Evolutionary conservation across 2,888 invertebrate genomes (phyloP).

Genomic region (Argyresthia albistria): DNA sequence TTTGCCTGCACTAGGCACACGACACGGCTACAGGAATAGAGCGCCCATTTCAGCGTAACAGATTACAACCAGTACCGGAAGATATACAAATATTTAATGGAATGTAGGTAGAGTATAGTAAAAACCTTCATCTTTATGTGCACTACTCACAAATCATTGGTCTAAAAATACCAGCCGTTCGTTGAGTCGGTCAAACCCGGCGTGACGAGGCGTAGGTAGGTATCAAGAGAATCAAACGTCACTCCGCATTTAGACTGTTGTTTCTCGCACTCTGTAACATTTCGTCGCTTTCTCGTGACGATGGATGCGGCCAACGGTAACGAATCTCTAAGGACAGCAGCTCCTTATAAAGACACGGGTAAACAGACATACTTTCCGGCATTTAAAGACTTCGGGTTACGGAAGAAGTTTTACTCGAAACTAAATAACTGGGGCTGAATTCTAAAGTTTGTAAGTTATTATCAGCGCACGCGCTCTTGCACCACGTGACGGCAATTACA

Average conservation of each 20-base stretch:
- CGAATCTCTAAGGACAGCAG: no score
- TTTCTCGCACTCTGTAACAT: constrained; percentile 18
- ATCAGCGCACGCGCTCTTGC: no score
- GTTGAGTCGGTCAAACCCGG: constrained; percentile 4
- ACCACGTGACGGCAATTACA: no score
- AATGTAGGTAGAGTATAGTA: neutral
- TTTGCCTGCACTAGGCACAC: neutral
- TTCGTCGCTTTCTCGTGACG: constrained; percentile 15
- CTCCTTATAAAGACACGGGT: no score
- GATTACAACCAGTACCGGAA: no score
- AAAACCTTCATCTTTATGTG: neutral
- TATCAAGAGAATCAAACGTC: constrained; percentile 3
- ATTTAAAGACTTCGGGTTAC: no score
- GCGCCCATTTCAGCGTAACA: neutral
- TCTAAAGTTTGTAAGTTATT: no score
- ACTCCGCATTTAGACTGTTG: constrained; percentile 6
- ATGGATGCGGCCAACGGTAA: neutral
- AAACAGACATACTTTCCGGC: no score
- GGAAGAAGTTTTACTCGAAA: no score
- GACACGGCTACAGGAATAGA: neutral
- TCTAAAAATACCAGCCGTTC: neutral
- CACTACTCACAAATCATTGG: neutral
- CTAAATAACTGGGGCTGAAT: no score
- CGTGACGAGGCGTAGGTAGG: neutral
- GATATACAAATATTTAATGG: no score